Evolutionary conservation across 2,888 invertebrate genomes (phyloP).

Genomic region (Scrobipalpa atriplicella): DNA sequence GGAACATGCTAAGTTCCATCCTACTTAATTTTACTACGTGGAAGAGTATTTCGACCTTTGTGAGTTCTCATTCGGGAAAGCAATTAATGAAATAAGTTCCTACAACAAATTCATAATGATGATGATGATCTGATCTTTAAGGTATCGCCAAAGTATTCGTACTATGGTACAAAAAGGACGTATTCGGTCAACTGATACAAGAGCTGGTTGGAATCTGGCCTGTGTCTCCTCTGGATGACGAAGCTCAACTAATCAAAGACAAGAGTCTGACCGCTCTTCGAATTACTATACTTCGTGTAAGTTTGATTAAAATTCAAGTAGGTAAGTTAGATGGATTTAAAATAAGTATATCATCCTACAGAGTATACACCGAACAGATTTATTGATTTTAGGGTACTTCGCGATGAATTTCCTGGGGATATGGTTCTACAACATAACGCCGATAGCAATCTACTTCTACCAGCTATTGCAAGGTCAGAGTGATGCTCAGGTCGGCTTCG

Average conservation of each 20-base stretch:
- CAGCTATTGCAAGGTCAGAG: constrained; percentile 32
- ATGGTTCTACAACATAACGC: constrained; percentile 72
- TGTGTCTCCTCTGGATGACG: constrained; percentile 59
- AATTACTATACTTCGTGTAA: constrained; percentile 65
- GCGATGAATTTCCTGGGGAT: constrained; percentile 61
- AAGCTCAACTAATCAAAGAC: constrained; percentile 58
- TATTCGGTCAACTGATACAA: constrained; percentile 60
- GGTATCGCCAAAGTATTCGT: constrained; percentile 64
- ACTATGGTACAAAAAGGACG: constrained; percentile 70
- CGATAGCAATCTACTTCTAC: constrained; percentile 61
- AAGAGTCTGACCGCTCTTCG: constrained; percentile 62
- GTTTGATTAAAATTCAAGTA: constrained; percentile 30
- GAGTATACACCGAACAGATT: background rate
- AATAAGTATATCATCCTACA: no score
- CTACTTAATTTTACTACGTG: no score
- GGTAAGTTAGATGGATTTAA: no score
- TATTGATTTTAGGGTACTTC: constrained; percentile 62
- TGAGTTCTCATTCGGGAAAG: background rate
- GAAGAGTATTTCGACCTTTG: no score
- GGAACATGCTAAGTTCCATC: no score
- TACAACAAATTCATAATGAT: no score
- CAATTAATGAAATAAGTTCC: background rate
- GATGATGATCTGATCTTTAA: constrained; percentile 27
- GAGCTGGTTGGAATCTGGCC: constrained; percentile 74
- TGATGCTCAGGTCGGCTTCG: constrained; percentile 59